phyloP scores from a whole-genome alignment of 1,140 invertebrate species.

The Anoplophora glabripennis region DNA sequence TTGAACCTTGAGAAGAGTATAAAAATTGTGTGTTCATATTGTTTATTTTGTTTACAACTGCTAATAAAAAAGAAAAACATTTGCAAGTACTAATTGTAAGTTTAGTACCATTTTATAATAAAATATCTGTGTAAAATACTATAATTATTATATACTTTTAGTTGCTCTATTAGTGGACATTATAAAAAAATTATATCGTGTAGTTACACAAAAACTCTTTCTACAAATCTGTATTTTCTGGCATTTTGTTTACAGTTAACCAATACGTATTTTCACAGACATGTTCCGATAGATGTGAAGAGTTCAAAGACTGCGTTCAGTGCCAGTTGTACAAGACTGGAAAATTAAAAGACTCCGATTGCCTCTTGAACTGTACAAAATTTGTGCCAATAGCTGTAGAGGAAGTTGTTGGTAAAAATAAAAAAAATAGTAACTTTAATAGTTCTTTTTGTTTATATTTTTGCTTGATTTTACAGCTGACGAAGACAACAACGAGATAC shows the following conservation, averaged over 20 bases:
- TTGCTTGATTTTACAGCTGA: constrained; percentile 53
- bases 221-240: too few species aligned
- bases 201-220: too few species aligned
- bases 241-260: not conserved
- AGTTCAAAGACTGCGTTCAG: constrained; percentile 73
- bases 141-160: too few species aligned
- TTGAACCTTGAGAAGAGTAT: too few species aligned
- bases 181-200: too few species aligned
- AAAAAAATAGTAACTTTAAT: not conserved
- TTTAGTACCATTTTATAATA: too few species aligned
- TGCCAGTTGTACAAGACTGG: constrained; percentile 69
- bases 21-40: too few species aligned
- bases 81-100: too few species aligned
- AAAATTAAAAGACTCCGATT: constrained; percentile 53
- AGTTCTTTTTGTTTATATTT: not conserved
- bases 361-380: constrained; percentile 60
- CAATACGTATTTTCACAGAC: constrained; percentile 53
- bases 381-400: constrained; percentile 52
- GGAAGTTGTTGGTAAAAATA: constrained; percentile 14
- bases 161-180: too few species aligned
- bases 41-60: too few species aligned
- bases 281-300: constrained; percentile 68
- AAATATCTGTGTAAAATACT: too few species aligned
- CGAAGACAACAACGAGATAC: constrained; percentile 69
- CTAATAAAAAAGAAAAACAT: too few species aligned